A percentile compares a stretch with the other conserved stretches of the same genome.
phyloP scores from a whole-genome alignment of 2,113 vertebrate species.

The Vimba vimba region DNA sequence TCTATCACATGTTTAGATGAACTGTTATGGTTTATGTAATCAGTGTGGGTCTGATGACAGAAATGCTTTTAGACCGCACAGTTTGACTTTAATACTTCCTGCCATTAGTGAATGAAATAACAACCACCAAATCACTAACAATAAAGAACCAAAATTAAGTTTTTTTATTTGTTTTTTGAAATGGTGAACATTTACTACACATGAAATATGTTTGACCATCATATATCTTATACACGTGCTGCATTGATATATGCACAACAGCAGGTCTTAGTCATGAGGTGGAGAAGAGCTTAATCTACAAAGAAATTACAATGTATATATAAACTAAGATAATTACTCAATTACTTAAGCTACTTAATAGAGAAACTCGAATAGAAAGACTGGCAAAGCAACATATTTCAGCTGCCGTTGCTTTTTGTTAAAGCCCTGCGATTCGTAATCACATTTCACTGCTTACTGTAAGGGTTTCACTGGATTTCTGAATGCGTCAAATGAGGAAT shows the following conservation, averaged over 20 bases:
- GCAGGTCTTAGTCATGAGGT: not conserved
- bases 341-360: not conserved
- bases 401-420: not conserved
- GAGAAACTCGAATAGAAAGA: not conserved
- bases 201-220: not conserved
- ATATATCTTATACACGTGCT: not conserved
- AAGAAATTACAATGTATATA: not conserved
- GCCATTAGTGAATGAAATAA: not conserved
- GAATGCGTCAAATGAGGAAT: not conserved
- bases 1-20: not conserved
- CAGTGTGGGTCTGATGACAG: not conserved
- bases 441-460: not conserved
- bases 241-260: not conserved
- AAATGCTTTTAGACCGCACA: not conserved
- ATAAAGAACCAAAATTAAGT: not conserved
- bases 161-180: not conserved
- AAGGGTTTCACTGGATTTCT: not conserved
- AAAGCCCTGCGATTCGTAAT: not conserved
- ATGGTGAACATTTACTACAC: not conserved
- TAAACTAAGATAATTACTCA: not conserved
- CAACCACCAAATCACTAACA: not conserved
- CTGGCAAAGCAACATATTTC: not conserved
- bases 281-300: not conserved
- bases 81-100: not conserved
- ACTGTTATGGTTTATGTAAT: not conserved